A percentile compares a stretch with the other conserved stretches of the same genome.
Conservation (phyloP, 2,113 vertebrate species). For the Platysteira castanea region DNA sequence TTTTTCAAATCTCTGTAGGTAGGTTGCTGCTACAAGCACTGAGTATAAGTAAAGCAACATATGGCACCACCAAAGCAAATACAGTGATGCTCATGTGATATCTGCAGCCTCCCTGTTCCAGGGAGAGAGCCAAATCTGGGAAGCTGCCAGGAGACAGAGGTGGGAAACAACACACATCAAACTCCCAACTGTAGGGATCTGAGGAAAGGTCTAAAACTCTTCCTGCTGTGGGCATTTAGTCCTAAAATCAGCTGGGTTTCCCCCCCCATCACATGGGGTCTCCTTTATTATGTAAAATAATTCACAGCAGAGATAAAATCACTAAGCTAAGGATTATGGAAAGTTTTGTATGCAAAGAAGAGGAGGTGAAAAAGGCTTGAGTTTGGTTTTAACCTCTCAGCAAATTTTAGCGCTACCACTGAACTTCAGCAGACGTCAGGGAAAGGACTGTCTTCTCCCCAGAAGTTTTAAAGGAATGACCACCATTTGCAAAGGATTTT, state of each 20-base stretch:
- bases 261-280: background rate
- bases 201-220: background rate
- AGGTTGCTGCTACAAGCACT: background rate
- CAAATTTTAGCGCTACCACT: background rate
- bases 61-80: background rate
- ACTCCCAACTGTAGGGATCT: background rate
- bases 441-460: background rate
- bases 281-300: background rate
- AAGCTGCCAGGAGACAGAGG: background rate
- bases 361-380: background rate
- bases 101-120: background rate
- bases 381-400: background rate
- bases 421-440: background rate
- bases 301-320: background rate
- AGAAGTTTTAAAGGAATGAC: background rate
- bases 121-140: background rate
- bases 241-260: background rate
- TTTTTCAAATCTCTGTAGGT: background rate
- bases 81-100: background rate
- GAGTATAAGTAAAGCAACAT: background rate
- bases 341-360: background rate
- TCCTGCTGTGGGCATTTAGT: accelerated
- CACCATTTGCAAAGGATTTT: background rate
- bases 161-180: background rate
- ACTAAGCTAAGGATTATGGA: background rate